Base-by-base conservation (phyloP, 2,797 vertebrate genomes). In the Crocodylus rhombifer region DNA sequence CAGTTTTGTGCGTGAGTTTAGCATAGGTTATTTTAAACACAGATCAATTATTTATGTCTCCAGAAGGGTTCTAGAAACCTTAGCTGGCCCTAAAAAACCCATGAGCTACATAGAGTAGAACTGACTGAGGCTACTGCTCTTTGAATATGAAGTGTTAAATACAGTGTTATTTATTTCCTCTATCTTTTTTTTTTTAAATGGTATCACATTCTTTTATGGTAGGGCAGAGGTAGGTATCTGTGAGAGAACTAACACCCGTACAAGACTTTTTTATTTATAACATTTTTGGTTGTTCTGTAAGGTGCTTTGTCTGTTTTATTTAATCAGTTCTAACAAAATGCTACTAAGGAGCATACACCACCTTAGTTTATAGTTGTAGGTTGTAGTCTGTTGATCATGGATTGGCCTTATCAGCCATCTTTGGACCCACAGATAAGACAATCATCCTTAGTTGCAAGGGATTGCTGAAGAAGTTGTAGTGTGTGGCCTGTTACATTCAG, bases 31-130 rank as follows among this genome's bases (percentile, higher is more conserved):
- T 89, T 95, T 96, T 94, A 93, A 96, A 92, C 82, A 55, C 65
- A 90, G 62, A 95, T 97, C 6, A 90, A 96, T 97, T 97, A 97
- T 97, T 95, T 96, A 94, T 94, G 73, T 77, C 57, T 91, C 87
- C 80, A 82, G 73, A 95, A 96, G 65, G 7, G 64, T 75, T 91
- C 80, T 82, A 93, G 94, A 94, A 97, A 96, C 88, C 83, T 89
- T 86, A 97, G n/a, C 91, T 95, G 74, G 51, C 63, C 88, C 85
- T 96, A 92, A 96, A 94, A 89, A 77, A 87, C 67, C 85, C 87
- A 86, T 91, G 83, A 97, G 60, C 67, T 92, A 56, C 80, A 96
- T 90, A 95, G 6, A 75, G 0, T 36, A n/a, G 63, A 82, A 77
- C 80, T 62, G 77, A 57, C 57, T 51, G 63, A 86, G 7, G 4